Percentiles rank a stretch among this genome's conserved stretches.
These are phyloP conservation scores for Dryobates pubescens DNA, from an alignment of 2,797 vertebrate genomes.

Conservation along the genomic window DNA sequence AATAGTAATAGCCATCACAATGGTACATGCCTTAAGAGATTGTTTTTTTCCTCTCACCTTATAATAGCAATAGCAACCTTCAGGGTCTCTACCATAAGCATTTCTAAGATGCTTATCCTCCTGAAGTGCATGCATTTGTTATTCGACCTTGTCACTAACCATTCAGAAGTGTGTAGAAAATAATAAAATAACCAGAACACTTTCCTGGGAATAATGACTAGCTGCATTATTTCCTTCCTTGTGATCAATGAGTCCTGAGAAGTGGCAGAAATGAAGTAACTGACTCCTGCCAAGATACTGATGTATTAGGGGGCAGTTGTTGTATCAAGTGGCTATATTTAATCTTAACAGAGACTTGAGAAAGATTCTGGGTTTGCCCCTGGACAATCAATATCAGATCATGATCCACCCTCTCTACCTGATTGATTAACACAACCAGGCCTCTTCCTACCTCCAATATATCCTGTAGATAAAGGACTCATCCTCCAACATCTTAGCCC, in stretches of 20 bases:
- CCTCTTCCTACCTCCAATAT: neutral
- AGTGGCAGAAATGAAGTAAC: no score
- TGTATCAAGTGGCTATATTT: neutral
- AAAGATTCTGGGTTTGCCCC: neutral
- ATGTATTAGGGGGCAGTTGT: neutral
- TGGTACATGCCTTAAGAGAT: neutral
- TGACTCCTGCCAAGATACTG: neutral
- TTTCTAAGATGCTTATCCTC: neutral
- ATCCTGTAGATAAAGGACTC: neutral
- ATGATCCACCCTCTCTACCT: neutral
- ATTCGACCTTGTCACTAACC: neutral
- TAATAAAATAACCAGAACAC: slow-evolving; percentile 13
- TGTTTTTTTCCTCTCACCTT: slow-evolving; percentile 15
- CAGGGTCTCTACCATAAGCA: neutral
- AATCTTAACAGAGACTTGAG: neutral
- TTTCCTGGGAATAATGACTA: slow-evolving; percentile 43
- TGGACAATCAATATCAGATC: neutral
- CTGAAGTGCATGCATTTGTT: neutral
- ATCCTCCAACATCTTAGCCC: neutral
- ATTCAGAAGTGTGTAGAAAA: slow-evolving; percentile 34
- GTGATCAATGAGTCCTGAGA: neutral
- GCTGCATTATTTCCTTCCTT: slow-evolving; percentile 12
- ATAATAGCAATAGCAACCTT: slow-evolving; percentile 10
- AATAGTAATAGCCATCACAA: slow-evolving; percentile 10
- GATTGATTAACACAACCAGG: rapidly evolving